phyloP scores from a whole-genome alignment of 2,888 invertebrate species.

The Tinea semifulvella region DNA sequence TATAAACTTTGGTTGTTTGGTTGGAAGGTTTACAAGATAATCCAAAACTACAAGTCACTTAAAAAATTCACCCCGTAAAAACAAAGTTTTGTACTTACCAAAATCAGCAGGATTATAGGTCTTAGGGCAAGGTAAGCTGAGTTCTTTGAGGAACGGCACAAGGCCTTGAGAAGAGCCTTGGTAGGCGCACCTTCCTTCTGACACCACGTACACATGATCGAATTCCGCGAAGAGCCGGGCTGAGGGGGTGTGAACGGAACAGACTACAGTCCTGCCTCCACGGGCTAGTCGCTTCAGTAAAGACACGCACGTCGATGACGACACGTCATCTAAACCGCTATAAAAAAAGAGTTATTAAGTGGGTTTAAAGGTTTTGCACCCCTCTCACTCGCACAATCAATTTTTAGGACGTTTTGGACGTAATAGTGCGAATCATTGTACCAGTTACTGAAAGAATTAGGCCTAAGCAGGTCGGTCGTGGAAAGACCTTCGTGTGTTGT shows the following conservation, averaged over 20 bases:
- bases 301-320: slow-evolving; percentile 88
- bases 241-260: slow-evolving; percentile 96
- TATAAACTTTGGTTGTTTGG: too few relatives aligned
- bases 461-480: too few relatives aligned
- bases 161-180: slow-evolving; percentile 82
- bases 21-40: too few relatives aligned
- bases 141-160: slow-evolving; percentile 80
- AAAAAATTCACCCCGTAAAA: too few relatives aligned
- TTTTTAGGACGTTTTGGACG: neutral
- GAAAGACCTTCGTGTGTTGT: too few relatives aligned
- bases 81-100: slow-evolving; percentile 75
- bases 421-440: neutral
- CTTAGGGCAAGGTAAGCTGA: slow-evolving; percentile 86
- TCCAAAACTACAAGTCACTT: too few relatives aligned
- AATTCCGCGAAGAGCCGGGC: slow-evolving; percentile 91
- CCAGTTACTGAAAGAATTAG: too few relatives aligned
- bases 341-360: slow-evolving; percentile 26
- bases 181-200: slow-evolving; percentile 90
- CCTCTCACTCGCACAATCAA: too few relatives aligned
- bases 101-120: slow-evolving; percentile 98
- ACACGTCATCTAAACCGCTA: slow-evolving; percentile 91
- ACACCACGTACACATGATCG: slow-evolving; percentile 89
- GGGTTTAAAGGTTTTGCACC: neutral
- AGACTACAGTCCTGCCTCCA: slow-evolving; percentile 90
- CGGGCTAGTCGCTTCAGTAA: slow-evolving; percentile 85